phyloP scores from a whole-genome alignment of 2,113 vertebrate genomes.

The Osmerus mordax region DNA sequence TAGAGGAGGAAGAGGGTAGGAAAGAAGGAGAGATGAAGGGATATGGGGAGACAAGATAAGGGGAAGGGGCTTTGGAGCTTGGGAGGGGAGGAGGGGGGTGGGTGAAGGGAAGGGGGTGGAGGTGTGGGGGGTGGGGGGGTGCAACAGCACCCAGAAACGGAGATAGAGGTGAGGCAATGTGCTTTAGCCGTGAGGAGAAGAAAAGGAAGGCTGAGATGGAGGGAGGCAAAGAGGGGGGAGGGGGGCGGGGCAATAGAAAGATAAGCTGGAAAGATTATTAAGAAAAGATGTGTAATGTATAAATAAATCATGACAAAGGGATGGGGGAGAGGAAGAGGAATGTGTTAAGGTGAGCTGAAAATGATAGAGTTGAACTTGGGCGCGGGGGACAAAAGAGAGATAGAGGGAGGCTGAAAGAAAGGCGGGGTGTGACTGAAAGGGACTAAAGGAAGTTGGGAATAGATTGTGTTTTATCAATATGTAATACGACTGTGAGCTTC shows the following conservation, averaged over 20 bases:
- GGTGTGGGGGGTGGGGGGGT: background rate
- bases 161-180: conserved; percentile 60
- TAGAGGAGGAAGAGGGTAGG: conserved; percentile 14
- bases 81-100: background rate
- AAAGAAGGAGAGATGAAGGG: conserved; percentile 46
- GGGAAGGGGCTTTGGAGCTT: conserved; percentile 5
- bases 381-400: conserved; percentile 1
- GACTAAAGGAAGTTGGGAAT: conserved; percentile 29
- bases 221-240: conserved; percentile 36
- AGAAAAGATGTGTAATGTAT: conserved; percentile 56
- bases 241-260: conserved; percentile 58
- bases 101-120: background rate
- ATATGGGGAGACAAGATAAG: conserved; percentile 13
- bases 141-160: conserved; percentile 32
- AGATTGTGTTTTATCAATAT: conserved; percentile 59
- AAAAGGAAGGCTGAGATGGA: conserved; percentile 42
- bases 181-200: conserved; percentile 45
- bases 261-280: conserved; percentile 66
- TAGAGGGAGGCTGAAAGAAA: conserved; percentile 8
- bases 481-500: conserved; percentile 51
- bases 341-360: background rate
- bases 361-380: conserved; percentile 38
- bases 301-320: conserved; percentile 51
- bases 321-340: conserved; percentile 17
- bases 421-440: conserved; percentile 6